Evolutionary conservation across 2,797 vertebrate genomes (phyloP).

Genomic region (Rhynchotus rufescens): DNA sequence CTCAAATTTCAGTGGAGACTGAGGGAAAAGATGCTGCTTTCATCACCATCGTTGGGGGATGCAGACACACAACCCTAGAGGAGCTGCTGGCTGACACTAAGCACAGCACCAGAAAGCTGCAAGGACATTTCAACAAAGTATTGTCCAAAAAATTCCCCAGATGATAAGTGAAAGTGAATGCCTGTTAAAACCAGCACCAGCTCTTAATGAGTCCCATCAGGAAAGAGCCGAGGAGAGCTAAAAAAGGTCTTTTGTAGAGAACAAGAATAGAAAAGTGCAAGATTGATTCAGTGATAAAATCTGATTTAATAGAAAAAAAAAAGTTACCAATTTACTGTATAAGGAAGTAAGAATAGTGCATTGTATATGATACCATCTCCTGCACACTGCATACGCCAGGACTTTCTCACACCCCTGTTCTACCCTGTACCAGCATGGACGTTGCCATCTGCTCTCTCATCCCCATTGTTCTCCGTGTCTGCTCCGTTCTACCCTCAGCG

Average conservation of each 20-base stretch:
- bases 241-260: conserved; percentile 73
- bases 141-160: conserved; percentile 53
- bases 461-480: neutral
- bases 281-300: conserved; percentile 65
- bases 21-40: neutral
- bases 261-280: conserved; percentile 70
- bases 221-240: conserved; percentile 65
- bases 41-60: neutral
- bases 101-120: conserved; percentile 4
- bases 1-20: neutral
- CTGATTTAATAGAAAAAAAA: conserved; percentile 65
- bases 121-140: neutral
- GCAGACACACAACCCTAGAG: neutral
- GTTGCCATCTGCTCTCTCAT: conserved; percentile 11
- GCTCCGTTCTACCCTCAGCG: neutral
- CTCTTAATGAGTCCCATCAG: conserved; percentile 74
- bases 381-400: neutral
- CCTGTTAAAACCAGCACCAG: conserved; percentile 54
- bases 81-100: neutral
- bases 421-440: neutral
- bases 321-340: conserved; percentile 72
- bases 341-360: conserved; percentile 54
- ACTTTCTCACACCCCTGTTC: conserved; percentile 6
- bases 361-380: conserved; percentile 18
- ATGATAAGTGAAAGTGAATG: conserved; percentile 69